Percentiles rank a stretch among this genome's conserved stretches.
Evolutionary conservation across 2,113 vertebrate genomes (phyloP).

Genomic region (zebrafish (Danio rerio)): GRCz12tu NC_133182.1:31984501-31985000

Average conservation of each 20-base stretch:
- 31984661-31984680: conserved; percentile 14
- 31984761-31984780: not conserved
- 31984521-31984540: not conserved
- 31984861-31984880: conserved; percentile 26
- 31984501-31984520: not conserved
- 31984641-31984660: not conserved
- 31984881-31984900: conserved; percentile 50
- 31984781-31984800: conserved; percentile 28
- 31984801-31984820: conserved; percentile 49
- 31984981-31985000: conserved; percentile 39
- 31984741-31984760: not conserved
- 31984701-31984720: conserved; percentile 8
- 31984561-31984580: not conserved
- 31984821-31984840: conserved; percentile 46
- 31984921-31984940: conserved; percentile 7
- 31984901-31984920: conserved; percentile 56
- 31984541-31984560: not conserved
- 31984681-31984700: conserved; percentile 22
- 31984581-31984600: not conserved
- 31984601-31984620: not conserved
- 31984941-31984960: conserved; percentile 33
- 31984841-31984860: conserved; percentile 45
- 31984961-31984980: conserved; percentile 31
- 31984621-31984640: not conserved
- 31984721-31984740: not conserved